Conservation (phyloP, 2,113 vertebrate genomes). For the Cephalopholis sonnerati region DNA sequence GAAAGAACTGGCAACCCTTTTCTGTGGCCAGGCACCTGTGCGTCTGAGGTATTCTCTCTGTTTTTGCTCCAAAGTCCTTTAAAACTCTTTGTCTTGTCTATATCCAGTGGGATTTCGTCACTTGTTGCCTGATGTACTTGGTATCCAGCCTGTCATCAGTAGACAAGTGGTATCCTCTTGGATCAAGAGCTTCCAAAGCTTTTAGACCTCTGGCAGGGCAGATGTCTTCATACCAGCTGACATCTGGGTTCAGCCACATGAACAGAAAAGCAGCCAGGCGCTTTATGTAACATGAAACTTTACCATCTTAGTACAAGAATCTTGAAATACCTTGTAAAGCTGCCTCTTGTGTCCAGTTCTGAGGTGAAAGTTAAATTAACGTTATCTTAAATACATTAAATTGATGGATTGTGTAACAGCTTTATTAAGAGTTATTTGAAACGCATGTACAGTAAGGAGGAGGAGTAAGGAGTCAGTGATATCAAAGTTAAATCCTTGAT, state of each 20-base stretch:
- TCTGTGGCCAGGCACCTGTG: not conserved
- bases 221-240: constrained; percentile 75
- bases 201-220: constrained; percentile 66
- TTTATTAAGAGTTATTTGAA: constrained; percentile 13
- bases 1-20: not conserved
- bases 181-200: constrained; percentile 62
- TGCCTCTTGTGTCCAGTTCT: not conserved
- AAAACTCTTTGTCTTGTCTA: constrained; percentile 17
- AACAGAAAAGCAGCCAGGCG: constrained; percentile 2
- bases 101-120: constrained; percentile 52
- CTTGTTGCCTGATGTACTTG: constrained; percentile 49
- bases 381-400: constrained; percentile 30
- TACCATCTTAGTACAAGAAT: constrained; percentile 2
- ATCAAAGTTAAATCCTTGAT: not conserved
- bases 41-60: not conserved
- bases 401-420: constrained; percentile 17
- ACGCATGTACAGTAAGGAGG: not conserved
- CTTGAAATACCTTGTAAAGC: constrained; percentile 18
- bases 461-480: constrained; percentile 20
- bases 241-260: constrained; percentile 65
- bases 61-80: constrained; percentile 7
- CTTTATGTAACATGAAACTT: constrained; percentile 44
- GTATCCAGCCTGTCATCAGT: constrained; percentile 65
- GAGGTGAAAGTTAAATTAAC: constrained; percentile 12
- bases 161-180: constrained; percentile 64